phyloP scores from a whole-genome alignment of 2,113 vertebrate genomes.

The Excalfactoria chinensis region DNA sequence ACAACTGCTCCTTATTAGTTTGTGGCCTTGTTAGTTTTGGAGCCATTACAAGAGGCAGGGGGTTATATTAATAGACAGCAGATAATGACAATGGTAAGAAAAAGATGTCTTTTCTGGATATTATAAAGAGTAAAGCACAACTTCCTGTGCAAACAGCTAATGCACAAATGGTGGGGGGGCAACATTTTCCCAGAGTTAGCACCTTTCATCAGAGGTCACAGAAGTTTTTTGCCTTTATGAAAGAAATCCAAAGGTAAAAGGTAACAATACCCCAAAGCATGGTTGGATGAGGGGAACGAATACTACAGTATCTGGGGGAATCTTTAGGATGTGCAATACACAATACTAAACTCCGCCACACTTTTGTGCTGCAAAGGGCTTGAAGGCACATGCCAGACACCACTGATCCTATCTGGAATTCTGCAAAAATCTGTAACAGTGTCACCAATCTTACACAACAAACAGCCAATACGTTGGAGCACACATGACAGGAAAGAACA shows the following conservation, averaged over 20 bases:
- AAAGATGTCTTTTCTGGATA: neutral
- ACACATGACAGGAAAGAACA: neutral
- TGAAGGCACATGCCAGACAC: neutral
- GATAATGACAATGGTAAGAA: neutral
- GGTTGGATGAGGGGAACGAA: neutral
- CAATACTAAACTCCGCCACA: accelerated
- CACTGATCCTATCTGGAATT: neutral
- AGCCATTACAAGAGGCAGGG: neutral
- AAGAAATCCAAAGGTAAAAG: neutral
- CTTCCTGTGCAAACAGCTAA: neutral
- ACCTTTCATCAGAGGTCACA: neutral
- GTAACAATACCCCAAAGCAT: neutral
- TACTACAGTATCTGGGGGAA: neutral
- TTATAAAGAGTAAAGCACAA: neutral
- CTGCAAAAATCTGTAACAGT: neutral
- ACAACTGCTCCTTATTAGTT: neutral
- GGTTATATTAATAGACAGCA: neutral
- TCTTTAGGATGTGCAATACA: neutral
- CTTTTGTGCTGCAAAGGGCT: neutral
- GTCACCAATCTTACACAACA: neutral
- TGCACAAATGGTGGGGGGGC: neutral
- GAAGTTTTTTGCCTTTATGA: neutral
- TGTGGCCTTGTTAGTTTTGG: neutral
- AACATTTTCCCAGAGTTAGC: neutral
- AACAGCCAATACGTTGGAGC: neutral